These are phyloP conservation scores for Pomatostomus ruficeps DNA, from an alignment of 2,113 vertebrate species.

Conservation along the genomic window DNA sequence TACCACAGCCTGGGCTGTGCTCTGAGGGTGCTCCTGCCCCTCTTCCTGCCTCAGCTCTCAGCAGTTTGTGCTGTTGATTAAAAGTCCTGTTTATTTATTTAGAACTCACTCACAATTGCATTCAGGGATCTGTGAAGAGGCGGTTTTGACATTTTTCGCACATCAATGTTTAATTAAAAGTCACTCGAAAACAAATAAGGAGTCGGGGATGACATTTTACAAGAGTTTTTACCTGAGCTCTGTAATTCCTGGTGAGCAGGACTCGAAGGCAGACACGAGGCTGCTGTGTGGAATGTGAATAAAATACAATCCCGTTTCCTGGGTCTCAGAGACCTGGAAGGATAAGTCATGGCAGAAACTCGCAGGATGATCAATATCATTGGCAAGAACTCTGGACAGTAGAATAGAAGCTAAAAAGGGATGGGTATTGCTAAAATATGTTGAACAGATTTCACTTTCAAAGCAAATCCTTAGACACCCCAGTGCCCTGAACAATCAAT, in stretches of 20 bases:
- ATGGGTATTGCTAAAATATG: neutral
- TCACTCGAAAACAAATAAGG: constrained; percentile 32
- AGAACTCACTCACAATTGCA: neutral
- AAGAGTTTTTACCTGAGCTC: neutral
- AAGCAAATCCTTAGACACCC: neutral
- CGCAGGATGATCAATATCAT: neutral
- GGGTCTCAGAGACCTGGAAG: neutral
- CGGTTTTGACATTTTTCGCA: constrained; percentile 27
- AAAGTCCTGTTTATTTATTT: neutral
- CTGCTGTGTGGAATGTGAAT: neutral
- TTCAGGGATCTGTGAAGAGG: neutral
- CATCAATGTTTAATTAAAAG: constrained; percentile 46
- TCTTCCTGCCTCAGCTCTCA: neutral
- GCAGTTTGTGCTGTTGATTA: neutral
- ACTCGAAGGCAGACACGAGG: neutral
- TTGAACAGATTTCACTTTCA: neutral
- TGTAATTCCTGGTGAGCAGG: neutral
- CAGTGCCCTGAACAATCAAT: neutral
- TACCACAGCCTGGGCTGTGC: neutral
- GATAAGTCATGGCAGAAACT: neutral
- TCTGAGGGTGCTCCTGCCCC: neutral
- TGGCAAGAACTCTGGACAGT: neutral
- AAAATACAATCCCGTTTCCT: neutral
- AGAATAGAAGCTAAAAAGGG: neutral
- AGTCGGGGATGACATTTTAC: constrained; percentile 16